Evolutionary conservation across 2,888 invertebrate species (phyloP), one percentile per base, ranked within the genome.

Genomic region (Axea sp.): DNA sequence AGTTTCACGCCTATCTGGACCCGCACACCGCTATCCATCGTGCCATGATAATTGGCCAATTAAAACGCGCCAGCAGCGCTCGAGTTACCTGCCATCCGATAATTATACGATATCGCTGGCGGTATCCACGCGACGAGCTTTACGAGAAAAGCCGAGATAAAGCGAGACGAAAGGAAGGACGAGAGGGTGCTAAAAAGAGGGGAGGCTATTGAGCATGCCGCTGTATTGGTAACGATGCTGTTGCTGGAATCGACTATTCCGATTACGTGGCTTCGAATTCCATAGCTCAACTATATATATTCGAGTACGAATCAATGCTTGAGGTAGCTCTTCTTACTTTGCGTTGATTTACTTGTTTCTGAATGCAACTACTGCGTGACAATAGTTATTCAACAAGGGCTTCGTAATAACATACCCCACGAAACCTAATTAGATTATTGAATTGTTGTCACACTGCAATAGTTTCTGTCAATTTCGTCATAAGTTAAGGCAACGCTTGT

Each of bases 41-140:
- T 82, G 81, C 81, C 83, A 85, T 84, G 84, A 87, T 87, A 87
- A 87, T 87, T 87, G 87, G 86, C 86, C 87, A 87, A 87, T 87
- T 87, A 87, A 87, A 87, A 86, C 84, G 78, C 76, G 75, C 79
- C 77, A 78, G 78, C 45, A 62, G 73, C 71, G 65, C 76, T 75
- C 71, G 76, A 67, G 76, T 74, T 75, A 75, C 74, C 75, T 73
- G 74, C 65, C 75, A 67, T 75, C 72, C 76, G 76, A 76, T 76
- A 73, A 76, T 76, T 76, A 76, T 76, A 73, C 73, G 71, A 71
- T 73, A 81, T 79, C 82, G 78, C 60, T 78, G 79, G 83, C 78
- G 84, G 81, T 83, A 83, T 84, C 81, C 83, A 83, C 82, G 82
- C 82, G 82, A 82, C 79, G 76, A 57, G 73, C 75, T 73, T 73